These are phyloP conservation scores for Nycticorax nycticorax DNA, from an alignment of 2,113 vertebrate genomes.

Conservation along the genomic window DNA sequence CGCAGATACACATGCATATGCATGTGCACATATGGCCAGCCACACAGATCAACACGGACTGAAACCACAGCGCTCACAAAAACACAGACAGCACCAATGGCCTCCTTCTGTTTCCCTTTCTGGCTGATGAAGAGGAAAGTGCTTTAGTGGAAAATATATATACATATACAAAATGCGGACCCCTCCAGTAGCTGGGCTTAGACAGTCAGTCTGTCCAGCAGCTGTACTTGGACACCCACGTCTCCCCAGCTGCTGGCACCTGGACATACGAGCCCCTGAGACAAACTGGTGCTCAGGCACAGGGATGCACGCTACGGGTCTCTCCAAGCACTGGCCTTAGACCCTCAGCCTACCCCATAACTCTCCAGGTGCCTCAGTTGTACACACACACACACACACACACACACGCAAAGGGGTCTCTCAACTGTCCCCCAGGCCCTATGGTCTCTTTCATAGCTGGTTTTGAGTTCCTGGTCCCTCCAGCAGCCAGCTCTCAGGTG, in stretches of 20 bases:
- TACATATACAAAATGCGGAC: neutral
- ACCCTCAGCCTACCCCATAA: neutral
- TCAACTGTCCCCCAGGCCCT: rapidly evolving
- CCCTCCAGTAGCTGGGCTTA: neutral
- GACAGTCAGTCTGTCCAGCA: neutral
- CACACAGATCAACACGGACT: neutral
- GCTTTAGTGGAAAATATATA: neutral
- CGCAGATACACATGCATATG: rapidly evolving
- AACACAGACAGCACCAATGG: neutral
- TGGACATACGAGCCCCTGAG: neutral
- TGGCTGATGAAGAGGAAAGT: neutral
- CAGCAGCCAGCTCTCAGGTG: neutral
- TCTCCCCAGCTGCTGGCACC: neutral
- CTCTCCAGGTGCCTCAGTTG: neutral
- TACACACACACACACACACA: neutral
- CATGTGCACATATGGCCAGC: rapidly evolving
- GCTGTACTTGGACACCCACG: neutral
- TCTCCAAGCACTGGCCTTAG: neutral
- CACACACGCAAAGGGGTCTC: neutral
- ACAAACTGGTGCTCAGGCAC: neutral
- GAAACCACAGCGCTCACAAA: neutral
- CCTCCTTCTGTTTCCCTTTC: neutral
- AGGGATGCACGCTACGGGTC: neutral
- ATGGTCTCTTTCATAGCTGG: rapidly evolving
- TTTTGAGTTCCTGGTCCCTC: neutral